Percentiles rank a stretch among this genome's conserved stretches.
Evolutionary conservation across 2,888 invertebrate genomes (phyloP).

Genomic region (Choreutis nemorana): DNA sequence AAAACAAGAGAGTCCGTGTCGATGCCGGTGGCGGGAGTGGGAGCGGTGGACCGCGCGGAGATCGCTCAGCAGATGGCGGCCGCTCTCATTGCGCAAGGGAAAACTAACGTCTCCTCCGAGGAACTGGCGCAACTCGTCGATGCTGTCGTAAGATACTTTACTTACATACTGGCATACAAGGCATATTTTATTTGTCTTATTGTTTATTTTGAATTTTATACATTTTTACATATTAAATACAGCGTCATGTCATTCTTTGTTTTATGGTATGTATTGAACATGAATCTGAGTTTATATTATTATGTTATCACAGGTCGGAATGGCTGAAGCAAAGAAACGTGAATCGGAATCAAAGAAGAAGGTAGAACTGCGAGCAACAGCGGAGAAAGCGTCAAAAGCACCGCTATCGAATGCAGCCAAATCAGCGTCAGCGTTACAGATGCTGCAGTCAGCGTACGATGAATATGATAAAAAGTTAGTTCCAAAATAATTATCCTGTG

Average conservation of each 20-base stretch:
- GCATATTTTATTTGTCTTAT: no score
- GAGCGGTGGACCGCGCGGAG: constrained; percentile 78
- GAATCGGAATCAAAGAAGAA: constrained; percentile 26
- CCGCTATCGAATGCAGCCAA: constrained; percentile 9
- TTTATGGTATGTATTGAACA: no score
- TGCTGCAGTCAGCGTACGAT: constrained; percentile 54
- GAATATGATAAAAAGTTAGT: constrained; percentile 34
- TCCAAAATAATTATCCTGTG: no score
- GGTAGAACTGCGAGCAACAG: constrained; percentile 9
- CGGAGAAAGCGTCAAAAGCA: neutral
- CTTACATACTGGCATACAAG: no score
- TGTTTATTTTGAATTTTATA: no score
- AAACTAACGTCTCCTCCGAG: constrained; percentile 80
- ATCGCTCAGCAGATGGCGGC: constrained; percentile 85
- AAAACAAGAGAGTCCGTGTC: constrained; percentile 34
- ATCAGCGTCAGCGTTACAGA: constrained; percentile 48
- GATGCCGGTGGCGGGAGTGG: constrained; percentile 76
- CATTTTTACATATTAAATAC: no score
- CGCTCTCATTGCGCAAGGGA: constrained; percentile 79
- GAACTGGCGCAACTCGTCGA: constrained; percentile 83
- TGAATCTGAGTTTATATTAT: neutral
- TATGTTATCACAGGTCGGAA: constrained; percentile 33
- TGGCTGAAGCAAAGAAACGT: constrained; percentile 53
- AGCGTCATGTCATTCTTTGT: no score
- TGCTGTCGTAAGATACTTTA: constrained; percentile 70